A percentile compares a stretch with the other conserved stretches of the same genome.
phyloP scores from a whole-genome alignment of 2,113 vertebrate species.

The Cynopterus brachyotis region DNA sequence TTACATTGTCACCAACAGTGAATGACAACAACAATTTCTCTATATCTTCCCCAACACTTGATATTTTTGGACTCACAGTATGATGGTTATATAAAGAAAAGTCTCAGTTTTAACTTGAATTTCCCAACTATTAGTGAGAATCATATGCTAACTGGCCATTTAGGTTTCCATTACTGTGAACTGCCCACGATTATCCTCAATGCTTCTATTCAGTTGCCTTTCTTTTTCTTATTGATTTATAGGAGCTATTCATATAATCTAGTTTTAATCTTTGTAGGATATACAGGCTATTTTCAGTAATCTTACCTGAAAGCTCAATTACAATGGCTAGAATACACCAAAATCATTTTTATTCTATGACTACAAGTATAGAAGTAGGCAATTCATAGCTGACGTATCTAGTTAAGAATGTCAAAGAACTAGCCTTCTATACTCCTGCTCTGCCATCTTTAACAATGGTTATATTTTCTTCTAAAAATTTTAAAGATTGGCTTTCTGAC shows the following conservation, averaged over 20 bases:
- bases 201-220: not conserved
- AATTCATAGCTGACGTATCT: not conserved
- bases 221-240: not conserved
- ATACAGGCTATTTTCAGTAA: not conserved
- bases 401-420: not conserved
- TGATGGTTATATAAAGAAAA: not conserved
- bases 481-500: not conserved
- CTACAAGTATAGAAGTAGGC: not conserved
- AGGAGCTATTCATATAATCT: not conserved
- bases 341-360: not conserved
- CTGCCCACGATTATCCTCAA: not conserved
- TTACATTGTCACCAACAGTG: not conserved
- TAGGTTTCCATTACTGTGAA: not conserved
- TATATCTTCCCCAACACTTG: not conserved
- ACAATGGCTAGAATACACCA: not conserved
- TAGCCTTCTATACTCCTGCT: not conserved
- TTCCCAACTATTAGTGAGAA: not conserved
- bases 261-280: not conserved
- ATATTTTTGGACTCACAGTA: not conserved
- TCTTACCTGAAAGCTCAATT: not conserved
- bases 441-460: not conserved
- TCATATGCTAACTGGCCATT: not conserved
- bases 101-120: not conserved
- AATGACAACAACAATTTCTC: not conserved
- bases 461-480: not conserved